Evolutionary conservation across 2,797 vertebrate species (phyloP), one percentile per base, ranked within the genome.

Genomic region (Crax fasciolata): DNA sequence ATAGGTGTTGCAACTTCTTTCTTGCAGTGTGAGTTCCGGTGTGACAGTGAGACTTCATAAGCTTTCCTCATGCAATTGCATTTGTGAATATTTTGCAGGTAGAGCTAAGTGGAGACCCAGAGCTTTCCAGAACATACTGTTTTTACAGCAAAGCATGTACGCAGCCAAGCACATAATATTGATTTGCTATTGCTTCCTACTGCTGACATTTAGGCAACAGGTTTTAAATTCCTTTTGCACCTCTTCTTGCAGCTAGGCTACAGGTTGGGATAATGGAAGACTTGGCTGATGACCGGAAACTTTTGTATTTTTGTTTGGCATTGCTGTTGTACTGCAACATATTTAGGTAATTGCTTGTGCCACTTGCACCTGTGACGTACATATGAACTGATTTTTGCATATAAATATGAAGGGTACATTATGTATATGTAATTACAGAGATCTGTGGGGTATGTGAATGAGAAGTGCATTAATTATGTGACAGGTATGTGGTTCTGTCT

Each of bases 111-210:
- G 74, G 15, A 25, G 59, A 59, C 35, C 49, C 62, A 54, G 32
- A 51, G 43, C 20, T 73, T 88, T 63, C 61, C 82, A 58, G 58
- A 55, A 6, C 15, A 11, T 1, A 0, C 1, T 62, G 12, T 32
- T 38, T 23, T 38, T 23, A 46, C 21, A 11, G 32, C 41, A 52
- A 48, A 74, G 43, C 30, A 30, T 67, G 46, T 55, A 20, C 54
- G n/a, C 30, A 27, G 28, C 30, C 2, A 1, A 63, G 23, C n/a
- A 6, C 5, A 0, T 9, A 28, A 15, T 15, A 17, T 12, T 44
- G 59, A 44, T 84, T 30, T 51, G 30, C 30, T 74, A 2, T 91
- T 91, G 59, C 57, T 52, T 91, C 46, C 65, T 72, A 1, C 41
- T 62, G 43, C 51, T 38, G 62, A 54, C 28, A 12, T 27, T 19